These are phyloP conservation scores for Prochilodus magdalenae DNA, from an alignment of 2,113 vertebrate genomes.

Conservation along the genomic window DNA sequence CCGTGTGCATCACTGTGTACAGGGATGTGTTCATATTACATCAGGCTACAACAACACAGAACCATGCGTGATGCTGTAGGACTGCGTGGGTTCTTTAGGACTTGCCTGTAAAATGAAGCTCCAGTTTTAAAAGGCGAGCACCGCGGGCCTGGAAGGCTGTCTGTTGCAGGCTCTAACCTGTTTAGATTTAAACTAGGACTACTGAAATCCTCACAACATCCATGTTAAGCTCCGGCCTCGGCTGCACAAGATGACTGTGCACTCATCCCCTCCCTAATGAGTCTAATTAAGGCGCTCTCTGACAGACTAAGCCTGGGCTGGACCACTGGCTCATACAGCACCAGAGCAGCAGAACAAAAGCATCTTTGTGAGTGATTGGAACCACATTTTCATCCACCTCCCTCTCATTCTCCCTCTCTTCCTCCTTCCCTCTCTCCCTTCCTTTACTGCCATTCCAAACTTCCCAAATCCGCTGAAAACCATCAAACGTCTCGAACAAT, in stretches of 20 bases:
- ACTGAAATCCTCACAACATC: constrained; percentile 7
- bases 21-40: too few species aligned
- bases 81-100: background rate
- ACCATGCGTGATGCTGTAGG: too few species aligned
- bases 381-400: constrained; percentile 66
- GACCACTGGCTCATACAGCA: constrained; percentile 48
- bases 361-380: constrained; percentile 75
- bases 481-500: constrained; percentile 75
- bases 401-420: constrained; percentile 3
- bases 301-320: constrained; percentile 36
- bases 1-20: too few species aligned
- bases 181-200: constrained; percentile 22
- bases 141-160: background rate
- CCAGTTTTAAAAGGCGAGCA: background rate
- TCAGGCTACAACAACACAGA: too few species aligned
- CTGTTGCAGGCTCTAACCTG: background rate
- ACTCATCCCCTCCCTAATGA: constrained; percentile 47
- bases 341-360: constrained; percentile 77
- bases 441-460: constrained; percentile 49
- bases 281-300: constrained; percentile 53
- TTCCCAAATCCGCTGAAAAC: constrained; percentile 66
- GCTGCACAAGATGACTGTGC: constrained; percentile 11
- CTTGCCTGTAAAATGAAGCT: background rate
- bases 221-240: background rate
- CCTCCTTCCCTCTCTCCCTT: constrained; percentile 43